Conservation (phyloP, 2,888 invertebrate species). For the Lasioglossum leucozonium region DNA sequence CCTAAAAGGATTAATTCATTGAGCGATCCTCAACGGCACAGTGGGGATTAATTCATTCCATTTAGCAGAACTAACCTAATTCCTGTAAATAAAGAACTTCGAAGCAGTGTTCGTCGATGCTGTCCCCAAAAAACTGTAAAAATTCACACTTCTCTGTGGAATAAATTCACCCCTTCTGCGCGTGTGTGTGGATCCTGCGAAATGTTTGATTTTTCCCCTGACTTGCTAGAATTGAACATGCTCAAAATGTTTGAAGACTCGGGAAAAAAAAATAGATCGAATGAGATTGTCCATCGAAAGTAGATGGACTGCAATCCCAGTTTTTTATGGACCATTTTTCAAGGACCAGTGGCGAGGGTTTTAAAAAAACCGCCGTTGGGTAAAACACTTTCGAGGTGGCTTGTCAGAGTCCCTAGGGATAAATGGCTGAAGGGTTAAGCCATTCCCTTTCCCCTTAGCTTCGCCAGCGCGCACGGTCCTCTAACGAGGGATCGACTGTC, state of each 20-base stretch:
- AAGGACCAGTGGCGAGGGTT: neutral
- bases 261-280: neutral
- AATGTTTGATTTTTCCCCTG: neutral
- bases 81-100: neutral
- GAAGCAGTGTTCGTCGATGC: no score
- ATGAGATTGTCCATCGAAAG: neutral
- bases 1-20: no score
- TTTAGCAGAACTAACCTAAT: neutral
- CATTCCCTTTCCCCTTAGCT: neutral
- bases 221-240: neutral
- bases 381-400: neutral
- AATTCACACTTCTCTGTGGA: no score
- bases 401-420: neutral
- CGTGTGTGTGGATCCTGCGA: neutral
- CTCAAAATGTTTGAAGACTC: neutral
- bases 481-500: slow-evolving; percentile 21
- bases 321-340: neutral
- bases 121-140: no score
- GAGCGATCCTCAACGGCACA: no score
- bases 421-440: slow-evolving; percentile 8
- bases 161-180: no score
- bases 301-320: neutral
- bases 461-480: neutral
- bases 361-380: no score
- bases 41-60: neutral